These are phyloP conservation scores for Sycophila texana DNA, from an alignment of 2,888 invertebrate genomes.

Conservation along the genomic window DNA sequence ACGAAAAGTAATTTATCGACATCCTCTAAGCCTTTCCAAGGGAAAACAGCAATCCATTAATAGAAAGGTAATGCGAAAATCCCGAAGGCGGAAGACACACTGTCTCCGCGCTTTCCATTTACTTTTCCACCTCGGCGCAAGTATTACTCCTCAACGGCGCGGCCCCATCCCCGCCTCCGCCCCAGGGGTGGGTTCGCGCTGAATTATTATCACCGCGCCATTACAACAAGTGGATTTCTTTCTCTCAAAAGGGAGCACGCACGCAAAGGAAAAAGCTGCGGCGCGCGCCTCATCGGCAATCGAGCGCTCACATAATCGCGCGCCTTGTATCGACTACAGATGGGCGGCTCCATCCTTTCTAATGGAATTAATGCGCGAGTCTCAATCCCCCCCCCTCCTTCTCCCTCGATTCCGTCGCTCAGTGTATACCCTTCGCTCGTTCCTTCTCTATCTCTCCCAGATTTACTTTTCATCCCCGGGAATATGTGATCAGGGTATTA, in stretches of 20 bases:
- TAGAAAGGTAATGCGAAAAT: conserved; percentile 15
- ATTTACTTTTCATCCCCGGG: conserved; percentile 73
- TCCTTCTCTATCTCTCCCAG: conserved; percentile 37
- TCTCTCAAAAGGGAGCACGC: not conserved
- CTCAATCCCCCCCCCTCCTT: conserved; percentile 63
- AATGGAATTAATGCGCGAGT: conserved; percentile 74
- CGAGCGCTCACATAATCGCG: conserved; percentile 2
- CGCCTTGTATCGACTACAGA: not conserved
- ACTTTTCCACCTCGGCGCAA: not conserved
- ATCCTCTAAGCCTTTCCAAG: not conserved
- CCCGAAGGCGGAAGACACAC: not conserved
- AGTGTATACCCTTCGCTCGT: not conserved
- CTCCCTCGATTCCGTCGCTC: not conserved
- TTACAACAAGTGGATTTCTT: conserved; percentile 27
- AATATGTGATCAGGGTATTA: conserved; percentile 76
- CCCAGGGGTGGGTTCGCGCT: conserved; percentile 7
- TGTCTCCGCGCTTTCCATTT: conserved; percentile 9
- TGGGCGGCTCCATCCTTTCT: conserved; percentile 62
- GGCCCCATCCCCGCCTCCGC: not conserved
- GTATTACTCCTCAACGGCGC: conserved; percentile 24
- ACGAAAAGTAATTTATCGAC: not conserved
- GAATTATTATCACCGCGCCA: conserved; percentile 53
- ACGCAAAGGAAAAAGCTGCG: not conserved
- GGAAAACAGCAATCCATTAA: conserved; percentile 5
- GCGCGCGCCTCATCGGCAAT: conserved; percentile 23